Conservation (phyloP, 1,140 invertebrate genomes). For the Bombus picipes region DNA sequence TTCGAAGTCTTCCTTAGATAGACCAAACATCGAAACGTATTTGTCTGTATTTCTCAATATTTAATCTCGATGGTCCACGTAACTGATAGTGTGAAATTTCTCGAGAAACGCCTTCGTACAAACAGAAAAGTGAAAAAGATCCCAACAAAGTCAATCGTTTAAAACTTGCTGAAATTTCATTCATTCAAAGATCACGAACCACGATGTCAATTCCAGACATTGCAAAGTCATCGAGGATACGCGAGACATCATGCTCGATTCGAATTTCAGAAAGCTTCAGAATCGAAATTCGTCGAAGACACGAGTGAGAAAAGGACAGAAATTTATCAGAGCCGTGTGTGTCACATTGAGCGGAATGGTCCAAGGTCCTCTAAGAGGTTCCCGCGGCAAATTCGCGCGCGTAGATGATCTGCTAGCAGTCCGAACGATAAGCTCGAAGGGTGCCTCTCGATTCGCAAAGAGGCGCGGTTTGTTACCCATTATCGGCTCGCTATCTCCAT, state of each 20-base stretch:
- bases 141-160: background rate
- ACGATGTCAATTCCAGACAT: background rate
- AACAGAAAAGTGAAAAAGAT: background rate
- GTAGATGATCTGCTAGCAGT: slow-evolving; percentile 49
- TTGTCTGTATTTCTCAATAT: too few species aligned
- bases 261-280: too few species aligned
- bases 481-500: slow-evolving; percentile 10
- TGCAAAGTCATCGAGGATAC: background rate
- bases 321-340: slow-evolving; percentile 24
- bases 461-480: background rate
- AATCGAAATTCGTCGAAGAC: background rate
- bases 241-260: background rate
- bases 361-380: slow-evolving; percentile 61
- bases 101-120: background rate
- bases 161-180: background rate
- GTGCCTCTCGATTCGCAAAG: slow-evolving; percentile 16
- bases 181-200: too few species aligned
- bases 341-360: slow-evolving; percentile 57
- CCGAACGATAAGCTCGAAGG: slow-evolving; percentile 65
- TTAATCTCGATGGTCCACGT: background rate
- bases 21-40: too few species aligned
- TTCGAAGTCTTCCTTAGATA: too few species aligned
- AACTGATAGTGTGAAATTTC: background rate
- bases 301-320: too few species aligned
- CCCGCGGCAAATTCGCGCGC: slow-evolving; percentile 16